Percentiles rank a stretch among this genome's conserved stretches.
Conservation (phyloP, 2,888 invertebrate species). For the Dorcus parallelipipedus region DNA sequence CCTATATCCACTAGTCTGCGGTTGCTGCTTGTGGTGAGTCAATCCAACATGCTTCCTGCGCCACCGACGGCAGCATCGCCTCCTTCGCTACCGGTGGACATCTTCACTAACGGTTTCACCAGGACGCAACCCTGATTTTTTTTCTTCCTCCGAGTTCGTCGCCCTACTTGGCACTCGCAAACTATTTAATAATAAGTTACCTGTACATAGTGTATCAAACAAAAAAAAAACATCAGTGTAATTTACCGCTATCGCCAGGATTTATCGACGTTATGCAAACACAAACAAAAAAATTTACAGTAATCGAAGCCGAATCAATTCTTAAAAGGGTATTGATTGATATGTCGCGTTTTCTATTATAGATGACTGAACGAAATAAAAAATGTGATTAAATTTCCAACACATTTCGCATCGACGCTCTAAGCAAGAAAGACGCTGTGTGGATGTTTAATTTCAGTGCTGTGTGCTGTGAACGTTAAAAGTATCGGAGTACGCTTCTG, state of each 20-base stretch:
- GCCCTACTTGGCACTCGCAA: too few relatives aligned
- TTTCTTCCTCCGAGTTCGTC: too few relatives aligned
- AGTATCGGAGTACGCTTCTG: neutral
- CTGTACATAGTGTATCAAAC: neutral
- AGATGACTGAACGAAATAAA: too few relatives aligned
- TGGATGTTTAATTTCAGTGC: slow-evolving; percentile 1
- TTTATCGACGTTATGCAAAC: too few relatives aligned
- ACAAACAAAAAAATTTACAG: too few relatives aligned
- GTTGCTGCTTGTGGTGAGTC: neutral
- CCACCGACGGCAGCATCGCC: neutral
- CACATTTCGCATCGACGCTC: too few relatives aligned
- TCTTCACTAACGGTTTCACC: slow-evolving; percentile 1
- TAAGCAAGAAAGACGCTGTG: neutral
- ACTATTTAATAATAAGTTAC: neutral
- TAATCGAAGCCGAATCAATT: too few relatives aligned
- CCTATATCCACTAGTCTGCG: neutral
- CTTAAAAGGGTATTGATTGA: too few relatives aligned
- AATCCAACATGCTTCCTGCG: slow-evolving; percentile 2
- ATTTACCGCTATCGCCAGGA: too few relatives aligned
- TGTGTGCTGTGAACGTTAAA: neutral
- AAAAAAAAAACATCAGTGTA: too few relatives aligned
- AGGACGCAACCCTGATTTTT: neutral
- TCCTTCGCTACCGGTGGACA: neutral
- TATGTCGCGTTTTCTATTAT: too few relatives aligned
- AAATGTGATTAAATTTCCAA: too few relatives aligned